Evolutionary conservation across 2,888 invertebrate genomes (phyloP).

Genomic region (Lasioglossum marginatum): DNA sequence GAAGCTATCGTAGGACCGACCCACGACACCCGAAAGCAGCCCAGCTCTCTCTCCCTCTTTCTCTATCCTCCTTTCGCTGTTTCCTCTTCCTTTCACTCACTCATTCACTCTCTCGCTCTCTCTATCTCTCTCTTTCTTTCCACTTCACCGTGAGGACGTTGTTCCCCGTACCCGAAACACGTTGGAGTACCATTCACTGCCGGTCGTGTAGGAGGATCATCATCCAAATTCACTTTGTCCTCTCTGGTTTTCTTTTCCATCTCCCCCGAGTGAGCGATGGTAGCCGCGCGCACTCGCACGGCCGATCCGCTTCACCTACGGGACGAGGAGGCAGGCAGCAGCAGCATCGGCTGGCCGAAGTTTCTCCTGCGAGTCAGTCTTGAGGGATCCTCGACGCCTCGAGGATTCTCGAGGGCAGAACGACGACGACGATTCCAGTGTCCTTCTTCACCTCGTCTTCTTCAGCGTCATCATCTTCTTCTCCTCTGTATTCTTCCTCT

Average conservation of each 20-base stretch:
- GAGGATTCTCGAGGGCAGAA: conserved; percentile 64
- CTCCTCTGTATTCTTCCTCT: background rate
- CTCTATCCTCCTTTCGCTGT: background rate
- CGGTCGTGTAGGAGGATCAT: conserved; percentile 17
- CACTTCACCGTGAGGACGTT: conserved; percentile 22
- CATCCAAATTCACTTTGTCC: conserved; percentile 12
- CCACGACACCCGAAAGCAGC: conserved; percentile 34
- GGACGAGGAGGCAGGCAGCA: conserved; percentile 35
- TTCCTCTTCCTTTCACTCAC: background rate
- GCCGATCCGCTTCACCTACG: conserved; percentile 18
- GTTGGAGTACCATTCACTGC: conserved; percentile 40
- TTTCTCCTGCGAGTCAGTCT: conserved; percentile 81
- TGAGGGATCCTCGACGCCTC: conserved; percentile 77
- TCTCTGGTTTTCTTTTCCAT: conserved; percentile 8
- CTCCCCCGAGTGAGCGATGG: conserved; percentile 14
- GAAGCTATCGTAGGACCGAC: conserved; percentile 37
- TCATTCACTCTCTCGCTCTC: background rate
- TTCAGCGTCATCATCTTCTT: background rate
- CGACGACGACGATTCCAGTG: conserved; percentile 30
- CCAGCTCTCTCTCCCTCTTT: background rate
- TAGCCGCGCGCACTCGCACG: conserved; percentile 27
- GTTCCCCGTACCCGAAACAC: conserved; percentile 9
- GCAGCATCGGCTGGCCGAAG: conserved; percentile 54
- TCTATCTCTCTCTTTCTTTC: background rate
- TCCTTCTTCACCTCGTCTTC: conserved; percentile 26